Conservation (phyloP, 2,797 vertebrate genomes). For the Bradypus variegatus region DNA sequence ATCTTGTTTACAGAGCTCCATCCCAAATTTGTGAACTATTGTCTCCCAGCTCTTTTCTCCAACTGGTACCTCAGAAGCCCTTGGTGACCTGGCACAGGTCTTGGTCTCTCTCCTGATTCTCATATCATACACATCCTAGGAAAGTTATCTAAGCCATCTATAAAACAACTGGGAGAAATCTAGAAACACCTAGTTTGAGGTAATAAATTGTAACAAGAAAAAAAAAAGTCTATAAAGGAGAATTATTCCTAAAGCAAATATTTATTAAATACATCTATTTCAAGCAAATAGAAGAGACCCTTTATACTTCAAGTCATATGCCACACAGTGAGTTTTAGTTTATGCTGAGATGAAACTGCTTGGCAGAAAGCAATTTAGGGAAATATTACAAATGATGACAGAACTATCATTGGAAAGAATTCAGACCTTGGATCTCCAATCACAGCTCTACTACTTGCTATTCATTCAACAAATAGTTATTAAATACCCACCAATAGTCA, state of each 20-base stretch:
- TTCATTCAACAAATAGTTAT: neutral
- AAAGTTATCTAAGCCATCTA: slow-evolving; percentile 30
- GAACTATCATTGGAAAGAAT: slow-evolving; percentile 9
- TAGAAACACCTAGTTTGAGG: neutral
- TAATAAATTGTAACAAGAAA: neutral
- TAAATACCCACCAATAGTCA: neutral
- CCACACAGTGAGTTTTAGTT: neutral
- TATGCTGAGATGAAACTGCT: slow-evolving; percentile 18
- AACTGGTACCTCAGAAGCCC: neutral
- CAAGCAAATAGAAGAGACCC: neutral
- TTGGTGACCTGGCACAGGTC: neutral
- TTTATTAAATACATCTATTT: slow-evolving; percentile 3
- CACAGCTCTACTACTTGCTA: neutral
- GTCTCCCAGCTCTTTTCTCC: neutral
- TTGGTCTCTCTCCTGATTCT: neutral
- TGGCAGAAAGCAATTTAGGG: neutral
- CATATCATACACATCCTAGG: neutral
- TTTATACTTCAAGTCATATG: neutral
- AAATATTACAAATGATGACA: neutral
- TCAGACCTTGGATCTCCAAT: neutral
- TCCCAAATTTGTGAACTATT: neutral
- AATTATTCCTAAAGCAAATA: slow-evolving; percentile 40
- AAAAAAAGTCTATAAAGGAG: neutral
- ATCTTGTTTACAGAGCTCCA: neutral
- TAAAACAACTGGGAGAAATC: slow-evolving; percentile 13